Base-by-base conservation (phyloP, 2,113 vertebrate genomes). In the Chitala chitala region DNA sequence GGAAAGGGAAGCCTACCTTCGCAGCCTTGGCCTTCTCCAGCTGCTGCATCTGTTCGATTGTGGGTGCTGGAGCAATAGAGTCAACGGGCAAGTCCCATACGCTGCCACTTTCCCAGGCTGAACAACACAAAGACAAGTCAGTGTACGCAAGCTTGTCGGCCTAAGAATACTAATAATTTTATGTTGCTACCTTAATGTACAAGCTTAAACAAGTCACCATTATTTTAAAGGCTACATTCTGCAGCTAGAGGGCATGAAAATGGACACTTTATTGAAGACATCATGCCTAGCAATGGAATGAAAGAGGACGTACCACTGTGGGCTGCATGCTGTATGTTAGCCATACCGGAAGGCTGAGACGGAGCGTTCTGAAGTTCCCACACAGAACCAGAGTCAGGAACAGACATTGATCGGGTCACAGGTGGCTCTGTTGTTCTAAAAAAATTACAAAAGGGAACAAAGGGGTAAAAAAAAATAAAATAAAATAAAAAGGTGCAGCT, bases 81-180 rank as follows among this genome's bases (percentile, higher is more conserved):
- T 99, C 97, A 71, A 96, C 91, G 22, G 97, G 97, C 82, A 99
- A 90, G 88, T 99, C 97, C 97, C 97, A 99, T 31, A 99, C 96
- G 68, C 97, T 99, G 87, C 91, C 90, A 79, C 95, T 92, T 86
- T 99, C 97, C 97, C 97, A 99, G 38, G 94, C 96, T 96, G 78
- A 69, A 58, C 71, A 77, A 81, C n/a, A 64, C 75, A 58, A 10
- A 78, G 3, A 72, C 0, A 63, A 12, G 75, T 2, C 53, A 44
- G 38, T 22, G 59, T 17, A 38, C n/a, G 59, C 33, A 8, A 1
- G 31, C 38, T 33, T 29, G 15, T 38, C 8, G 29, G 31, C 4
- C 38, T 38, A 17, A 33, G 33, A 7, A 6, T 46, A 46, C 44
- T n/a, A n/a, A n/a, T n/a, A n/a, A n/a, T n/a, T n/a, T n/a, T n/a